Percentiles rank a stretch among this genome's conserved stretches.
phyloP scores from a whole-genome alignment of 2,888 invertebrate genomes.

The Anthoptus insignis region DNA sequence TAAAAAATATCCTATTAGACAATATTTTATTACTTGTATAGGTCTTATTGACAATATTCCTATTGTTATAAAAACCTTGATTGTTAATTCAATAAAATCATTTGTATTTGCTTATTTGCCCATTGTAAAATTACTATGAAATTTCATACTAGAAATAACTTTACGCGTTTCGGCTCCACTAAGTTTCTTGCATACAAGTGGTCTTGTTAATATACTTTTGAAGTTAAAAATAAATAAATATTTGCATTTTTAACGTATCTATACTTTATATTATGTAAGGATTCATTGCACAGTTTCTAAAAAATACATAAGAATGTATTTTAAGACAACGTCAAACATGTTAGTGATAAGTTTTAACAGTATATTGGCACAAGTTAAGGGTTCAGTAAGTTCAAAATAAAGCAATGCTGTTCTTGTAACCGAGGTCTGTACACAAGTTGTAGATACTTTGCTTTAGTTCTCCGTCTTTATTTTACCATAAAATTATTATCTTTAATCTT shows the following conservation, averaged over 20 bases:
- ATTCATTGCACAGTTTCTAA: constrained; percentile 33
- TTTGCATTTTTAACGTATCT: constrained; percentile 33
- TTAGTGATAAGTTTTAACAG: constrained; percentile 21
- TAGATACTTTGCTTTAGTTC: neutral
- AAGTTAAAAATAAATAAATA: constrained; percentile 25
- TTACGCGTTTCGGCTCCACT: constrained; percentile 1
- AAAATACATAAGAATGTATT: constrained; percentile 22
- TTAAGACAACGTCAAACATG: constrained; percentile 18
- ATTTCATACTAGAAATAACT: no score
- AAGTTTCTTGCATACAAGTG: constrained; percentile 24
- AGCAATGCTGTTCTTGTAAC: neutral
- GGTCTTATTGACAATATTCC: no score
- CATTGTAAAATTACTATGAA: no score
- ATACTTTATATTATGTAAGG: constrained; percentile 15
- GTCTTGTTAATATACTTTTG: constrained; percentile 15
- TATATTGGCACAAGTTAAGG: constrained; percentile 23
- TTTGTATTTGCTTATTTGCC: neutral
- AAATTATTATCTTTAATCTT: neutral
- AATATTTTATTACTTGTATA: no score
- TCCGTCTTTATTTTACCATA: neutral
- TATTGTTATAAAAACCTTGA: no score
- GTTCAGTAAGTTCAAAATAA: neutral
- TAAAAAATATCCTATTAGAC: no score
- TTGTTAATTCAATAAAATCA: no score
- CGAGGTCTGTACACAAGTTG: neutral